Percentiles rank a stretch among this genome's conserved stretches.
Evolutionary conservation across 2,113 vertebrate genomes (phyloP).

Genomic region (Mus musculus): DNA sequence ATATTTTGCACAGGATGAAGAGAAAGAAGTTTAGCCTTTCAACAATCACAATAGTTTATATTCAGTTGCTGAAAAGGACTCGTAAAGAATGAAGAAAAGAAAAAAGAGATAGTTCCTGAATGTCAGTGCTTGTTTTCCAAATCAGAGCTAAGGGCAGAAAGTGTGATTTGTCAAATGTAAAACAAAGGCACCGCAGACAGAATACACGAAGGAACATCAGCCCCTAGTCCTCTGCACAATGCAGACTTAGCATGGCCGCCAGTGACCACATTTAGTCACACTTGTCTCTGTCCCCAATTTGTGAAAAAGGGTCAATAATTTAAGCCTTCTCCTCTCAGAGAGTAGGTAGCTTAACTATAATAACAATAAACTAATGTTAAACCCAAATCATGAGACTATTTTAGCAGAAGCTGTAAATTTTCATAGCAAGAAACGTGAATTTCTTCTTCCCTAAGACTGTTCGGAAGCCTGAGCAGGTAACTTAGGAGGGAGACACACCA

Average conservation of each 20-base stretch:
- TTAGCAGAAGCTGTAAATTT: slow-evolving; percentile 61
- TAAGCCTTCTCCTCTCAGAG: slow-evolving; percentile 62
- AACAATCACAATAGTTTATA: slow-evolving; percentile 20
- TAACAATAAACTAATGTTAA: slow-evolving; percentile 64
- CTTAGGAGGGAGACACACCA: slow-evolving; percentile 70
- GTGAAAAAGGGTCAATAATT: slow-evolving; percentile 53
- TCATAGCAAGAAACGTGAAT: slow-evolving; percentile 39
- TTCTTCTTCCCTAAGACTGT: slow-evolving; percentile 45
- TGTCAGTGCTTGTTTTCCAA: slow-evolving; percentile 52
- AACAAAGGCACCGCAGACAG: background rate
- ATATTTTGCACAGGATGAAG: slow-evolving; percentile 61
- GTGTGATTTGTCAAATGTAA: slow-evolving; percentile 5
- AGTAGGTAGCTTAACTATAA: slow-evolving; percentile 48
- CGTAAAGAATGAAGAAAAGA: background rate
- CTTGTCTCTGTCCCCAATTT: background rate
- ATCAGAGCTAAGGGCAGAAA: background rate
- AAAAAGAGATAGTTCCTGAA: slow-evolving; percentile 34
- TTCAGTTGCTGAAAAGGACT: slow-evolving; percentile 43
- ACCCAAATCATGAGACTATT: slow-evolving; percentile 19
- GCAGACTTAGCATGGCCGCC: background rate
- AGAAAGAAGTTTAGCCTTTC: slow-evolving; percentile 29
- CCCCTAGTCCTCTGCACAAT: background rate
- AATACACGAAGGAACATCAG: background rate
- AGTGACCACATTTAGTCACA: slow-evolving; percentile 9
- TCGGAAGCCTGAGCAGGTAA: slow-evolving; percentile 39